Percentiles rank a stretch among this genome's conserved stretches.
Conservation (phyloP, 2,113 vertebrate species). For the Equus quagga region DNA sequence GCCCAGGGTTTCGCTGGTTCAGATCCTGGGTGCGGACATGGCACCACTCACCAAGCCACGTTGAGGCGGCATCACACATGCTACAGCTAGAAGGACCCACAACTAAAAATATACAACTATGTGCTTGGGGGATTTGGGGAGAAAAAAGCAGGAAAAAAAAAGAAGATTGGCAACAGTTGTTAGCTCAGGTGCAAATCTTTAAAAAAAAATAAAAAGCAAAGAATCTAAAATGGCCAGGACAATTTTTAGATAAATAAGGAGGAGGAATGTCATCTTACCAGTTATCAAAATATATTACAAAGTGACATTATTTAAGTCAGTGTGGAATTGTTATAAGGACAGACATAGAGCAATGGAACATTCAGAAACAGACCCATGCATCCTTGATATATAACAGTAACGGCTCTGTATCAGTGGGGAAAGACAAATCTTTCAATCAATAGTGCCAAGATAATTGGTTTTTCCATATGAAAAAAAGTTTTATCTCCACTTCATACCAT, state of each 20-base stretch:
- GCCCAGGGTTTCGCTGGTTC: too few relatives aligned
- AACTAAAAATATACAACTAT: too few relatives aligned
- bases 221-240: background rate
- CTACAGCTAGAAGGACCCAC: too few relatives aligned
- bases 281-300: slow-evolving; percentile 15
- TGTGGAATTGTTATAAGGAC: background rate
- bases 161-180: too few relatives aligned
- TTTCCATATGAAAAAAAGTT: slow-evolving; percentile 2
- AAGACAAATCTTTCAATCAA: background rate
- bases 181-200: too few relatives aligned
- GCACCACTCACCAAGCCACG: too few relatives aligned
- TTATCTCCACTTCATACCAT: background rate
- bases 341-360: background rate
- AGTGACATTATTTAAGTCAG: background rate
- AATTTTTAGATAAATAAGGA: background rate
- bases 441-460: background rate
- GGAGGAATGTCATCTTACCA: background rate
- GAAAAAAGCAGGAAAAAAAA: too few relatives aligned
- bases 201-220: background rate
- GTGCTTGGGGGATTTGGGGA: too few relatives aligned
- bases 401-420: background rate
- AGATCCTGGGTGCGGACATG: too few relatives aligned
- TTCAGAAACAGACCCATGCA: background rate
- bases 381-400: background rate
- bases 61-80: too few relatives aligned